These are phyloP conservation scores for Patella caerulea DNA, from an alignment of 2,888 invertebrate species.

Conservation along the genomic window DNA sequence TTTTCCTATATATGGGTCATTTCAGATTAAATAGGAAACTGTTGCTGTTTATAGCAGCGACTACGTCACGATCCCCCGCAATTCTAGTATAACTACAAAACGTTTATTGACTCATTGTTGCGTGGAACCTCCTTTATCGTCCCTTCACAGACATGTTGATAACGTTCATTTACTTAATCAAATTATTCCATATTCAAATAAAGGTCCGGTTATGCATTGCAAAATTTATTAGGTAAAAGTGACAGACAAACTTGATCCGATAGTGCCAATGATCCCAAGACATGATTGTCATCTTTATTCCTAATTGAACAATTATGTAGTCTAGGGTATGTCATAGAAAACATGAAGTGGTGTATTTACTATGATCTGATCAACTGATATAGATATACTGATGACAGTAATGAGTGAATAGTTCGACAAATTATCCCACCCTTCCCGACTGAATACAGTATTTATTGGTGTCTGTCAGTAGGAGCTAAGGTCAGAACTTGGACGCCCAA, in stretches of 20 bases:
- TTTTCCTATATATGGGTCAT: neutral
- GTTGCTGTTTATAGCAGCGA: neutral
- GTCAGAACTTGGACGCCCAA: too few species aligned
- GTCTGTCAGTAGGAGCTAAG: too few species aligned
- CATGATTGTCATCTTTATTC: conserved; percentile 1
- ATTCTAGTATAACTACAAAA: neutral
- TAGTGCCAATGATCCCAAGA: neutral
- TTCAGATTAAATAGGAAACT: conserved; percentile 6
- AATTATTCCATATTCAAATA: neutral
- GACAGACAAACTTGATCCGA: neutral
- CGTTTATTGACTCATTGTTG: too few species aligned
- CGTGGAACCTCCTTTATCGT: too few species aligned
- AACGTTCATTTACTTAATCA: neutral
- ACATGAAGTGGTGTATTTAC: neutral
- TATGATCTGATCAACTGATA: neutral
- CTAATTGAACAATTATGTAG: conserved; percentile 8
- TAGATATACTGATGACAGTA: neutral
- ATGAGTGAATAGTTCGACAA: neutral
- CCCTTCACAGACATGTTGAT: too few species aligned
- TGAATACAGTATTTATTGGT: too few species aligned
- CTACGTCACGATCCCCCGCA: conserved; percentile 11
- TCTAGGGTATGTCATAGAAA: conserved; percentile 4
- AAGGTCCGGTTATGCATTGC: neutral
- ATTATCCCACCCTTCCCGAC: too few species aligned
- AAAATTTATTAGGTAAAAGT: neutral